These are phyloP conservation scores for Colistium nudipinnis DNA, from an alignment of 2,113 vertebrate species.

Conservation along the genomic window DNA sequence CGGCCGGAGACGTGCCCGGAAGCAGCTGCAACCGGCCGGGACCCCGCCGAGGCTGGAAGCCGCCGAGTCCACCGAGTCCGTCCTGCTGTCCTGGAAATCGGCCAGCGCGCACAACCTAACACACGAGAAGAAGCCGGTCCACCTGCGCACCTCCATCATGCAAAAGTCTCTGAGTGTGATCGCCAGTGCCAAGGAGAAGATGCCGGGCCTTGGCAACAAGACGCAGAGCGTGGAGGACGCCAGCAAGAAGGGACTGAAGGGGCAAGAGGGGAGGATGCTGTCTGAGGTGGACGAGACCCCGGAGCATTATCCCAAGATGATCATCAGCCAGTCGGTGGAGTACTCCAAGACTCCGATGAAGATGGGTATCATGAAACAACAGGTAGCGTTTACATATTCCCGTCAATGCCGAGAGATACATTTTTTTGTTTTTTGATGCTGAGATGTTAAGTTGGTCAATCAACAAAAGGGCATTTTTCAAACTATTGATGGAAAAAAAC, in stretches of 20 bases:
- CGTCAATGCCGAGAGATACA: not conserved
- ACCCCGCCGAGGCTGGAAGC: conserved; percentile 72
- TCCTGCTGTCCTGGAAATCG: conserved; percentile 96
- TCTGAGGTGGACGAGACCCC: conserved; percentile 86
- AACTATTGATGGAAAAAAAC: not conserved
- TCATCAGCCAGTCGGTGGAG: conserved; percentile 87
- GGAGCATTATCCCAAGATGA: conserved; percentile 86
- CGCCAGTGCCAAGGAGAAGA: conserved; percentile 96
- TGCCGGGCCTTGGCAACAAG: conserved; percentile 89
- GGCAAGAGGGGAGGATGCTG: conserved; percentile 82
- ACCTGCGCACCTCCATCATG: conserved; percentile 91
- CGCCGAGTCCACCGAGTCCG: conserved; percentile 88
- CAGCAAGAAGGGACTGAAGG: conserved; percentile 81
- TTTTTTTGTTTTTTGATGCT: not conserved
- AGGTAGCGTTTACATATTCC: conserved; percentile 62
- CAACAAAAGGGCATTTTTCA: not conserved
- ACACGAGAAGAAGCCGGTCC: conserved; percentile 92
- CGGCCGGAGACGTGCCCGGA: conserved; percentile 82
- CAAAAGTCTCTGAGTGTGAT: conserved; percentile 99
- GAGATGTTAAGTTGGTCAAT: not conserved
- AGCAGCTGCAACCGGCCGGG: conserved; percentile 75
- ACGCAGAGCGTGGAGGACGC: conserved; percentile 85
- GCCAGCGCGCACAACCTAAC: conserved; percentile 95
- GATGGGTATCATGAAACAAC: conserved; percentile 97
- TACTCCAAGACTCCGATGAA: conserved; percentile 87